Evolutionary conservation across 2,888 invertebrate species (phyloP).

Genomic region (Drosophila multiciliata): DNA sequence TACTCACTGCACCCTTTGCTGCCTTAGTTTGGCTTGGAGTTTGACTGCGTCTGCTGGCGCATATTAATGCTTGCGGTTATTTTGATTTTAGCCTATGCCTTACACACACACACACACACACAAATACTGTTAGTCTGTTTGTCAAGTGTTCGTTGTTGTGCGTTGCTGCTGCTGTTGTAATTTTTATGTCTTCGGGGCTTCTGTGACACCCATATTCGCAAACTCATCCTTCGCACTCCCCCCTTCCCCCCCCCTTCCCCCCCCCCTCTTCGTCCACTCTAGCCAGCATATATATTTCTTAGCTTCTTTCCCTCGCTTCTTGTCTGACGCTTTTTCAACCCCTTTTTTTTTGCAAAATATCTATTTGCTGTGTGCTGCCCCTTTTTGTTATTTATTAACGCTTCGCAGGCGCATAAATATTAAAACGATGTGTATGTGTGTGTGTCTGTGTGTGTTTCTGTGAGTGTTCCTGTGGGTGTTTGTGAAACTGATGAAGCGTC

Average conservation of each 20-base stretch:
- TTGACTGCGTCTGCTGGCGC: conserved; percentile 30
- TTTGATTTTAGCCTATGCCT: conserved; percentile 56
- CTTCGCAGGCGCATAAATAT: conserved; percentile 40
- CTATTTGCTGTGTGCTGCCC: conserved; percentile 5
- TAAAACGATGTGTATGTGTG: conserved; percentile 6
- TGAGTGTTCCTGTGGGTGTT: conserved; percentile 1
- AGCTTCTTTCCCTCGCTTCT: conserved; percentile 2
- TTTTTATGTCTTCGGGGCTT: conserved; percentile 55
- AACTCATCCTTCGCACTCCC: background rate
- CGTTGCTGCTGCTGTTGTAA: conserved; percentile 37
- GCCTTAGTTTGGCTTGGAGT: conserved; percentile 1
- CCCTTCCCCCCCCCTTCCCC: background rate
- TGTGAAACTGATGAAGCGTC: conserved; percentile 33
- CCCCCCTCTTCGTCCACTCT: background rate
- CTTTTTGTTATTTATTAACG: conserved; percentile 43
- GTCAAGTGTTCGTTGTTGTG: conserved; percentile 30
- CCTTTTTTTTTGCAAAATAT: conserved; percentile 23
- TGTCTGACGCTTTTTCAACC: conserved; percentile 49
- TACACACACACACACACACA: conserved; percentile 13
- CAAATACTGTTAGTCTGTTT: conserved; percentile 1
- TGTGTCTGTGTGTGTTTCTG: conserved; percentile 4
- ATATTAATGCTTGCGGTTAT: conserved; percentile 57
- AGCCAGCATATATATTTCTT: background rate
- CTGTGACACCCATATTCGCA: conserved; percentile 3
- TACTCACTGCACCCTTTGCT: background rate